Evolutionary conservation across 2,797 vertebrate genomes (phyloP).

Genomic region (Lagocephalus sceleratus): DNA sequence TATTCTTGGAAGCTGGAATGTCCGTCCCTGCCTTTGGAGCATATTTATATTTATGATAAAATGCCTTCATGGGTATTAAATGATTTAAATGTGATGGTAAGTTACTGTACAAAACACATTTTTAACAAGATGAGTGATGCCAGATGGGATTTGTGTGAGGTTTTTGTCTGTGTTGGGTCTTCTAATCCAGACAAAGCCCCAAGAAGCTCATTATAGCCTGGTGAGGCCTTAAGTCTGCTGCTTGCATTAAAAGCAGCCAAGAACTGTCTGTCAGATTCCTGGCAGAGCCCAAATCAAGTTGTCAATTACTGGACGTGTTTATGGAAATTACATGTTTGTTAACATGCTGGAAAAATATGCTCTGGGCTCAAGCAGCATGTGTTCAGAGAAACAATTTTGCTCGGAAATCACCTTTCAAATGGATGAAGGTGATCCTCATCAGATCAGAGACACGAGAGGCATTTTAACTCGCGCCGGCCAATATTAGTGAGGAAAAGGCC

Average conservation of each 20-base stretch:
- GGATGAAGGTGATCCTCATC: conserved; percentile 78
- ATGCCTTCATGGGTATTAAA: neutral
- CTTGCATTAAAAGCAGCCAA: conserved; percentile 73
- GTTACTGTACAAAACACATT: conserved; percentile 24
- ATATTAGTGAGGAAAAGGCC: conserved; percentile 45
- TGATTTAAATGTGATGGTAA: conserved; percentile 23
- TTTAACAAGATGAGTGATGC: conserved; percentile 65
- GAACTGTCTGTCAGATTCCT: conserved; percentile 73
- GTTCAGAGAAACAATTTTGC: conserved; percentile 81
- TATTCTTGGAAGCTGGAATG: too few relatives aligned
- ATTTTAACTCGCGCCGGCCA: conserved; percentile 60
- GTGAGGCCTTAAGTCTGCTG: conserved; percentile 68
- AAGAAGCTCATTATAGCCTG: conserved; percentile 74
- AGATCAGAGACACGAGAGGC: conserved; percentile 71
- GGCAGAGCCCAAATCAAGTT: conserved; percentile 82
- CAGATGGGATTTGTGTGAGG: conserved; percentile 57
- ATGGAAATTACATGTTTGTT: conserved; percentile 86
- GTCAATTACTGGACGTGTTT: conserved; percentile 84
- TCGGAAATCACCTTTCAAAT: conserved; percentile 78
- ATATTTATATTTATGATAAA: conserved; percentile 5
- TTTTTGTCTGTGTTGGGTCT: conserved; percentile 56
- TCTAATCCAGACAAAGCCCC: conserved; percentile 72
- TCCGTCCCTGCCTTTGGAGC: neutral
- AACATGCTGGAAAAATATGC: conserved; percentile 82
- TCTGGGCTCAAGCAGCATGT: conserved; percentile 80